phyloP scores from a whole-genome alignment of 2,113 vertebrate species.

The Noctilio leporinus region DNA sequence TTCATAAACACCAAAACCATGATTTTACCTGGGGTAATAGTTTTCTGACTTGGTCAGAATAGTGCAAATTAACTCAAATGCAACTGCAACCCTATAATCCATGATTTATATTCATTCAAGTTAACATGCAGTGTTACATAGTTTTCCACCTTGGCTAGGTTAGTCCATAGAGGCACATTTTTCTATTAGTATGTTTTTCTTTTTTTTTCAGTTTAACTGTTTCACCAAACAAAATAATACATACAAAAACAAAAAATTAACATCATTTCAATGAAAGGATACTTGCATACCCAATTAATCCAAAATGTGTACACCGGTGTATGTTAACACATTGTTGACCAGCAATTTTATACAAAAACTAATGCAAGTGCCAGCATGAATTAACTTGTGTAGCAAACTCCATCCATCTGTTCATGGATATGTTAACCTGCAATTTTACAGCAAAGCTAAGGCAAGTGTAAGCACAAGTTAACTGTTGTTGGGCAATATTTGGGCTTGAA shows the following conservation, averaged over 20 bases:
- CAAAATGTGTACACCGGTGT: neutral
- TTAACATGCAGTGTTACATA: neutral
- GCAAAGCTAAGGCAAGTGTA: too few species aligned
- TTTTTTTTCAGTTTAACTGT: neutral
- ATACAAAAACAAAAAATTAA: neutral
- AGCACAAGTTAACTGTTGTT: too few species aligned
- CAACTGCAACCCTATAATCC: neutral
- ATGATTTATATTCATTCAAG: neutral
- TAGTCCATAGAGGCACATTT: neutral
- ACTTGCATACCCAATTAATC: neutral
- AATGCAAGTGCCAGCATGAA: too few species aligned
- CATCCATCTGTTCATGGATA: too few species aligned
- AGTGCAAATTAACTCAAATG: neutral
- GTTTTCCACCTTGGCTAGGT: neutral
- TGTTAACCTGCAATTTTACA: too few species aligned
- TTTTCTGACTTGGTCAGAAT: conserved; percentile 19
- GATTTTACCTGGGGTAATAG: conserved; percentile 1
- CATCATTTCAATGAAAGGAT: neutral
- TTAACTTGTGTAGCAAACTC: too few species aligned
- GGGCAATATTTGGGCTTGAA: too few species aligned
- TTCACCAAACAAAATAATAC: neutral
- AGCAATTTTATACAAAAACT: too few species aligned
- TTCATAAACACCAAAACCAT: neutral
- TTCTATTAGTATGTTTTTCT: neutral
- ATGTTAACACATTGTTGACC: conserved; percentile 28